Conservation (phyloP, 1,140 invertebrate species). For the Eriocheir sinensis region DNA sequence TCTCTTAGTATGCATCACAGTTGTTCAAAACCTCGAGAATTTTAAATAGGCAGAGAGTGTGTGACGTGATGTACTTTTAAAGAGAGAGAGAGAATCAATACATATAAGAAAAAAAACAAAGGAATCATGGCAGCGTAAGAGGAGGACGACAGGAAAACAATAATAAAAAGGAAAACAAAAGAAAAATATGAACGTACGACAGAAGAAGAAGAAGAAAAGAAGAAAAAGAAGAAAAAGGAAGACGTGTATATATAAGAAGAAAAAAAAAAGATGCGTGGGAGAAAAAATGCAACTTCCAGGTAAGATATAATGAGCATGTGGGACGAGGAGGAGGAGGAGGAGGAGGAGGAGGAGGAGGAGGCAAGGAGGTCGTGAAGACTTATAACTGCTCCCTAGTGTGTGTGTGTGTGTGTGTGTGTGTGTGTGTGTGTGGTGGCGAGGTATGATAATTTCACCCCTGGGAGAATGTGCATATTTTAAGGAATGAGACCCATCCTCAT, state of each 20-base stretch:
- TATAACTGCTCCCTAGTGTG: not conserved
- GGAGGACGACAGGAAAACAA: not conserved
- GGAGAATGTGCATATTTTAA: constrained; percentile 4
- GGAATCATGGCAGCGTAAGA: not conserved
- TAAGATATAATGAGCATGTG: not conserved
- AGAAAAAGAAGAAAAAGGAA: not conserved
- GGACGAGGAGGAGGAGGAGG: not conserved
- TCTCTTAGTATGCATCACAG: not conserved
- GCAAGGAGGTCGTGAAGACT: not conserved
- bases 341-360: not conserved
- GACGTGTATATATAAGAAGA: not conserved
- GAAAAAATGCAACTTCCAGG: not conserved
- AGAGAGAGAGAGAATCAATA: not conserved
- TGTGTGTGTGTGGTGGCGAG: not conserved
- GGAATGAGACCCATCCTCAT: not conserved
- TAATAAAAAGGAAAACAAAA: not conserved
- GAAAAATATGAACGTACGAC: too few species aligned
- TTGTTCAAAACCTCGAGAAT: not conserved
- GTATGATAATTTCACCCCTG: constrained; percentile 12
- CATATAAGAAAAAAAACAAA: not conserved
- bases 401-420: not conserved
- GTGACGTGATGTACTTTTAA: not conserved
- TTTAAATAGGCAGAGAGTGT: constrained; percentile 2
- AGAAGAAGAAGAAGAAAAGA: not conserved
- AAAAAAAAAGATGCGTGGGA: not conserved